These are phyloP conservation scores for Sebastes miniatus DNA, from an alignment of 2,797 vertebrate species.

Conservation along the genomic window DNA sequence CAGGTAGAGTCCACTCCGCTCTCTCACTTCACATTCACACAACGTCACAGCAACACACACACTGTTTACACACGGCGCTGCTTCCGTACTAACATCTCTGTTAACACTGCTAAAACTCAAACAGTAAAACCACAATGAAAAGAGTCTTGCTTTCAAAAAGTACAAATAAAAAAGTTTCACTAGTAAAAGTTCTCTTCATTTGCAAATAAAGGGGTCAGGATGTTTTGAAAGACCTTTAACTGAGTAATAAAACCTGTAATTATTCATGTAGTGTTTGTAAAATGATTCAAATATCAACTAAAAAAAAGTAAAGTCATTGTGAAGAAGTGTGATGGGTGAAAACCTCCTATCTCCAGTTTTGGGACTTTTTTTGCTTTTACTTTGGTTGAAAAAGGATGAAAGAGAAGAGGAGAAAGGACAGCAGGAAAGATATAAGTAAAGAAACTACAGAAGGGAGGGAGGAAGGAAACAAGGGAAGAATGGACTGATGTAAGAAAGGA, in stretches of 20 bases:
- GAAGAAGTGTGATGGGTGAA: neutral
- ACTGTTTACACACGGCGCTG: neutral
- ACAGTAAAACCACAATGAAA: neutral
- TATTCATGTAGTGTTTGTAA: neutral
- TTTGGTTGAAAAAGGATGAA: neutral
- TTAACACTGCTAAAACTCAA: neutral
- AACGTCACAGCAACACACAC: neutral
- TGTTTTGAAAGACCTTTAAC: neutral
- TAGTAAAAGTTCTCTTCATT: neutral
- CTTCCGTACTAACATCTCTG: neutral
- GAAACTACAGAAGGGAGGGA: neutral
- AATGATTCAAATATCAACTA: neutral
- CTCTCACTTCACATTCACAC: neutral
- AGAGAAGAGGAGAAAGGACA: neutral
- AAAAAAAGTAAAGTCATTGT: neutral
- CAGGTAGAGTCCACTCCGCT: slow-evolving; percentile 83
- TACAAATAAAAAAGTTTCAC: fast-evolving
- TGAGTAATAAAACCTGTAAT: neutral
- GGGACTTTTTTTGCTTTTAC: neutral
- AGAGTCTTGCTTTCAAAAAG: neutral
- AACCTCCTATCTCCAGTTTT: neutral
- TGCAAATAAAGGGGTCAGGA: neutral
- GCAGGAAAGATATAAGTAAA: neutral
- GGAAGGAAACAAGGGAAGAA: neutral
- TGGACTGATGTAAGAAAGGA: neutral